Conservation (phyloP, 1,140 invertebrate genomes). For the Caenorhabditis elegans region DNA sequence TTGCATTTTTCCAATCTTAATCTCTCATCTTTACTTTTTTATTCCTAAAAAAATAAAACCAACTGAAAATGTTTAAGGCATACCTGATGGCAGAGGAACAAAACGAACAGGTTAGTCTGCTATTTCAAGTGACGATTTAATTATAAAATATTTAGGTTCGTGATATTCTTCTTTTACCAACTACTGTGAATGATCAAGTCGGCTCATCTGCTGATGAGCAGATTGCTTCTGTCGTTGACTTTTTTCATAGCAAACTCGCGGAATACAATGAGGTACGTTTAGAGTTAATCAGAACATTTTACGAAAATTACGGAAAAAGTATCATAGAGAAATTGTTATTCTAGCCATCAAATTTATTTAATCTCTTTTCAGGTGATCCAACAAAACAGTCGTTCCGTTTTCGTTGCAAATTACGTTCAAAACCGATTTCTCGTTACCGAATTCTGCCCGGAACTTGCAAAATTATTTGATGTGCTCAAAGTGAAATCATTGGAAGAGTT, state of each 20-base stretch:
- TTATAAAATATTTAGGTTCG: constrained; percentile 1
- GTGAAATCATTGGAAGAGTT: constrained; percentile 27
- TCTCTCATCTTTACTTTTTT: neutral
- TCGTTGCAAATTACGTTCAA: constrained; percentile 39
- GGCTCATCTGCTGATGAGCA: constrained; percentile 17
- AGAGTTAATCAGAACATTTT: no score
- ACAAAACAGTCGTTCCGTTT: constrained; percentile 32
- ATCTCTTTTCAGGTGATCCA: constrained; percentile 26
- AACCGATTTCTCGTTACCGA: constrained; percentile 33
- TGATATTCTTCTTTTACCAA: constrained; percentile 35
- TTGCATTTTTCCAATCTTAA: neutral
- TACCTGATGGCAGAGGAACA: constrained; percentile 15
- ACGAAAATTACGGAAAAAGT: no score
- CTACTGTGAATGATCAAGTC: neutral
- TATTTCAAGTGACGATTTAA: neutral
- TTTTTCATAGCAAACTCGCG: constrained; percentile 33
- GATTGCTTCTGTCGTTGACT: neutral
- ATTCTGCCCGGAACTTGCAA: constrained; percentile 34
- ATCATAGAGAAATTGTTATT: neutral
- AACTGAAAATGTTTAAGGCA: neutral
- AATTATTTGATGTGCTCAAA: constrained; percentile 18
- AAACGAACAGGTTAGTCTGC: neutral
- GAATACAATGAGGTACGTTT: constrained; percentile 35
- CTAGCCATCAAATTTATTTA: no score
- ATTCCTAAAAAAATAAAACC: neutral